These are phyloP conservation scores for Mormyrus iriodes DNA, from an alignment of 2,113 vertebrate species.

Conservation along the genomic window DNA sequence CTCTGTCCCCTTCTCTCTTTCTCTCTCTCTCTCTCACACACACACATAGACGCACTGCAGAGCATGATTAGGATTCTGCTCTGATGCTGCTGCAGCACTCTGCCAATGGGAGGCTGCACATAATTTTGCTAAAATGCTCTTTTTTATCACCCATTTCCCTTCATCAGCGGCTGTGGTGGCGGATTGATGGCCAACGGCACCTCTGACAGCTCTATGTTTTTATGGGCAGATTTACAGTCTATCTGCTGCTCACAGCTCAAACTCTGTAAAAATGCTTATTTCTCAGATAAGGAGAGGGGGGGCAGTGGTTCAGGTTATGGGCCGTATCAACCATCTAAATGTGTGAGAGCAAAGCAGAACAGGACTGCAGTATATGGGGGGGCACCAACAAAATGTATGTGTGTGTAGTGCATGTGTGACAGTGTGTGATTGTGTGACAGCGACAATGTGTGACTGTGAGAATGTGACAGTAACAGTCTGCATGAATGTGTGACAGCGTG, in stretches of 20 bases:
- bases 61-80: conserved; percentile 86
- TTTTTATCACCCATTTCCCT: conserved; percentile 87
- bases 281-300: conserved; percentile 54
- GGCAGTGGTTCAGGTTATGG: background rate
- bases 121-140: conserved; percentile 88
- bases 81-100: conserved; percentile 84
- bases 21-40: background rate
- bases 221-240: conserved; percentile 77
- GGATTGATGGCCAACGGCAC: conserved; percentile 80
- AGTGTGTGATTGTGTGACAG: background rate
- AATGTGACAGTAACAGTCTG: background rate
- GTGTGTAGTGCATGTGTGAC: background rate
- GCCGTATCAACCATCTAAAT: background rate
- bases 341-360: background rate
- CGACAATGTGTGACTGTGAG: background rate
- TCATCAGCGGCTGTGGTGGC: conserved; percentile 72
- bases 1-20: background rate
- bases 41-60: conserved; percentile 41
- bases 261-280: conserved; percentile 83
- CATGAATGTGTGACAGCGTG: too few species aligned
- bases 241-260: conserved; percentile 76
- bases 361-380: background rate
- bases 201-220: conserved; percentile 78
- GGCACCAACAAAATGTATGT: background rate
- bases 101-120: conserved; percentile 86